Evolutionary conservation across 2,797 vertebrate genomes (phyloP), one percentile per base, ranked within the genome.

Genomic region (Oophaga sylvatica): DNA sequence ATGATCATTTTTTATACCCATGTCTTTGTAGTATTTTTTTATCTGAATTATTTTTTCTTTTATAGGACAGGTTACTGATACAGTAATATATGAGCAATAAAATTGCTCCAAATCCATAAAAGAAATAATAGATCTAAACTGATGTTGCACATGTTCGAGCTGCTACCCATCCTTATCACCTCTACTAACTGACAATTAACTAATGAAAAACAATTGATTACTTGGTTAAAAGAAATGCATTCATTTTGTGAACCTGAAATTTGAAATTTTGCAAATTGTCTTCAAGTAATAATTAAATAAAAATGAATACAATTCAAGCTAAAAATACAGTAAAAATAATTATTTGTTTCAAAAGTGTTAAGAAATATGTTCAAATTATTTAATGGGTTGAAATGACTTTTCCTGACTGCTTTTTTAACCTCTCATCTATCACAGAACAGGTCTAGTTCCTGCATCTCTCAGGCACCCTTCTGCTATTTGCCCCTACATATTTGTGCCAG

Each of bases 401-500:
- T 53, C 22, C 10, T 57, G 10, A 13, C 22, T 56, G 3, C 60
- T 60, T 48, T 59, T 83, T 53, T 81, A 41, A 41, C 35, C 60
- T 80, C 63, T 53, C 35, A 88, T 88, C 78, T 12, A 68, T 88
- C 68, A 85, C 68, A 80, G n/a, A 35, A 59, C 60, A 81, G 83
- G 84, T 78, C 80, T 78, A 73, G 71, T 77, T 89, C 70, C 62
- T 89, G 83, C 79, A 82, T 73, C 22, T 86, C 57, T 68, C 56
- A 81, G 59, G 77, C 48, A 45, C 70, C 29, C 62, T 62, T 79
- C 48, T 85, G 65, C 76, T 84, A 73, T 88, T 88, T 88, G 71
- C 60, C 79, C 86, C 31, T 75, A 81, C 79, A 89, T 89, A 89
- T 77, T 81, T 86, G 71, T 86, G 80, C 63, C 87, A 86, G 87